Evolutionary conservation across 2,797 vertebrate genomes (phyloP), one percentile per base, ranked within the genome.

Genomic region (Tamandua tetradactyla): DNA sequence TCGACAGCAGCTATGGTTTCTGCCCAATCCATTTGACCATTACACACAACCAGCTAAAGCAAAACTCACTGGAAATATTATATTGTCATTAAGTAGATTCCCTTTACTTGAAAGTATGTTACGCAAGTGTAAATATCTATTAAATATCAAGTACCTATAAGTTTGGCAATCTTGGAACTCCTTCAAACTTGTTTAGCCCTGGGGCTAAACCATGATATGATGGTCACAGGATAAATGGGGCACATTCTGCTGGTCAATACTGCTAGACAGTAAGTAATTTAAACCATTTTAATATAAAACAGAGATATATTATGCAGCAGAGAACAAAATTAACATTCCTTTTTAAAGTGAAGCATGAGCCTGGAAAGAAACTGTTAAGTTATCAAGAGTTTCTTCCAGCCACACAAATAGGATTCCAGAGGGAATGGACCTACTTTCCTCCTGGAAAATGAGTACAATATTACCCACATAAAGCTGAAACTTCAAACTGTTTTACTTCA

Each of bases 241-340:
- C 25, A 64, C 22, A 37, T 75, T 40, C 49, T 81, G 49, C 40
- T 75, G 52, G 57, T 72, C 69, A 74, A 37, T 74, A 88, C 12
- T 47, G 72, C 35, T 44, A 37, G 68, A 18, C 32, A 79, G 85
- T 52, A 81, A 79, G 85, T 52, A 81, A 90, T 72, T 79, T 23
- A 90, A 62, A 62, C 62, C 17, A 72, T 55, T 72, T 94, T 61
- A 62, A 62, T 85, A 75, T 92, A 72, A 72, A 83, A 27, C n/a
- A 78, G 61, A 75, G 20, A 82, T 22, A 52, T 20, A 55, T 87
- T 42, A 87, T 66, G 44, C 23, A 87, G 22, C 44, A 71, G 37
- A 91, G 37, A 74, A 88, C 32, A 84, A 89, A 92, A 95, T 49
- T 95, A 78, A 85, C 13, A 62, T 47, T 87, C 37, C n/a, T 55